Conservation (phyloP, 2,888 invertebrate genomes). For the Drosophila ustulata region DNA sequence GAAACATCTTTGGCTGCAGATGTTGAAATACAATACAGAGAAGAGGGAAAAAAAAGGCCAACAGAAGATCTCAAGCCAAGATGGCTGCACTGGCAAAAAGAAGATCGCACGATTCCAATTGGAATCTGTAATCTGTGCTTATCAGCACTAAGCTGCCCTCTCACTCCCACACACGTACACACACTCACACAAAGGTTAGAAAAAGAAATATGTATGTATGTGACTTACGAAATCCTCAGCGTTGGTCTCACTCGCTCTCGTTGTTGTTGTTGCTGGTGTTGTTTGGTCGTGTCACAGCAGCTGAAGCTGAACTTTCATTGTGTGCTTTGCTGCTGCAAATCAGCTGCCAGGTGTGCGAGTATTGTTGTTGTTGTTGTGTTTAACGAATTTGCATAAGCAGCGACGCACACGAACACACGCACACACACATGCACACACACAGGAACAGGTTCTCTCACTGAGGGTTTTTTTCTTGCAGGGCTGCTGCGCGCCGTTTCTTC, state of each 20-base stretch:
- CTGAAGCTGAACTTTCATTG: constrained; percentile 55
- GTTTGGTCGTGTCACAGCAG: constrained; percentile 40
- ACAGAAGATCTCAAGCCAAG: background rate
- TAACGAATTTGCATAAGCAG: constrained; percentile 53
- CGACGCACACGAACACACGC: constrained; percentile 26
- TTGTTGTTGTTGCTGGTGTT: constrained; percentile 21
- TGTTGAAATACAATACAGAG: constrained; percentile 6
- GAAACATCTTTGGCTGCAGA: constrained; percentile 32
- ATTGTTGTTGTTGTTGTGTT: constrained; percentile 23
- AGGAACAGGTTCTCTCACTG: constrained; percentile 54
- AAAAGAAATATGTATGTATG: constrained; percentile 7
- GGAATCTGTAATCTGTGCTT: background rate
- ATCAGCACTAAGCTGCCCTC: constrained; percentile 1
- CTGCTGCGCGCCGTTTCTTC: constrained; percentile 41
- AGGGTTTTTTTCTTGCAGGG: constrained; percentile 34
- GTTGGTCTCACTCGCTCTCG: constrained; percentile 44
- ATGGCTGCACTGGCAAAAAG: background rate
- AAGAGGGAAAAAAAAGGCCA: background rate
- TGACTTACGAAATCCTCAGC: constrained; percentile 55
- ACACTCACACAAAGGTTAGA: constrained; percentile 1
- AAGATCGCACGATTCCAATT: background rate
- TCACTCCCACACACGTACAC: background rate
- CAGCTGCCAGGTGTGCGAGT: constrained; percentile 70
- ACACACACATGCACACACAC: constrained; percentile 23
- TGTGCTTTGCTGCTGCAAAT: constrained; percentile 49